phyloP scores from a whole-genome alignment of 2,113 vertebrate species.

The Verasper variegatus region DNA sequence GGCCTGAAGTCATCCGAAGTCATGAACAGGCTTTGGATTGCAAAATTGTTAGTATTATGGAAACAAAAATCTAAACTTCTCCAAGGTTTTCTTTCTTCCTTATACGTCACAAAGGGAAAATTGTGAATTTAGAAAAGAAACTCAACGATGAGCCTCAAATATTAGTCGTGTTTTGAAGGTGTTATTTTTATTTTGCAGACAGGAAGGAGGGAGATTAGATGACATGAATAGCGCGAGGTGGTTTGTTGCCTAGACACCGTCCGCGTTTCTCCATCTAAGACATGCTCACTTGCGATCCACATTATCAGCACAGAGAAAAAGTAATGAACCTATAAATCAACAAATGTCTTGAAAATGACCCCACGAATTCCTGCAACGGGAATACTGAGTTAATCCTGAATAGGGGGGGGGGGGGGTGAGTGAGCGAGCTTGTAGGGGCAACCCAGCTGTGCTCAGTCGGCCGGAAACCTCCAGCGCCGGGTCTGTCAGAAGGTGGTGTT shows the following conservation, averaged over 20 bases:
- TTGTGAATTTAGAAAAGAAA: too few species aligned
- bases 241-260: conserved; percentile 10
- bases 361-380: conserved; percentile 43
- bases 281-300: conserved; percentile 1
- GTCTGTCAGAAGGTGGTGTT: conserved; percentile 64
- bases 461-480: conserved; percentile 59
- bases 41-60: too few species aligned
- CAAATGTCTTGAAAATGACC: conserved; percentile 22
- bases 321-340: conserved; percentile 23
- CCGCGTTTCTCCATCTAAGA: conserved; percentile 26
- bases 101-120: too few species aligned
- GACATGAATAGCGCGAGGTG: not conserved
- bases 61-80: too few species aligned
- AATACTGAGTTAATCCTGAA: conserved; percentile 56
- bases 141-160: not conserved
- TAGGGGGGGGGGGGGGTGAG: not conserved
- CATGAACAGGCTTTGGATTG: not conserved
- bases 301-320: conserved; percentile 3
- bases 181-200: conserved; percentile 35
- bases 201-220: conserved; percentile 39
- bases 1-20: not conserved
- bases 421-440: conserved; percentile 44
- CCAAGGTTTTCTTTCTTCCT: not conserved
- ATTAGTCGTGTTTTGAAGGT: conserved; percentile 13
- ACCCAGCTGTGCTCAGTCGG: conserved; percentile 69